These are phyloP conservation scores for Oryzias celebensis DNA, from an alignment of 2,113 vertebrate genomes.

Conservation along the genomic window DNA sequence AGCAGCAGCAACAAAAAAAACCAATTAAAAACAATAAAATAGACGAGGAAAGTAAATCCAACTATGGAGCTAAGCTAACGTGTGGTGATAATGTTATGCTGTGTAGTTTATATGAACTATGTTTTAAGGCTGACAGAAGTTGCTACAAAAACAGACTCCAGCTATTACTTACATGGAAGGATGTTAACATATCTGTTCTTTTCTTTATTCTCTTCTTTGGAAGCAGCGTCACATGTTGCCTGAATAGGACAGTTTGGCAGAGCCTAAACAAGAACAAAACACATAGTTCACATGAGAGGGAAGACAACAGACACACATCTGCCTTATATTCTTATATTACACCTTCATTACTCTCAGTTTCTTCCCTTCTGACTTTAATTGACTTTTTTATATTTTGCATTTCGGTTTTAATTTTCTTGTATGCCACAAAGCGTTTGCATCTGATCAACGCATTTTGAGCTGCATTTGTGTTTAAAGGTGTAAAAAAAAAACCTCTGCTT, in stretches of 20 bases:
- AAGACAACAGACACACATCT: not conserved
- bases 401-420: too few relatives aligned
- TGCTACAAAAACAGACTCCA: not conserved
- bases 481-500: too few relatives aligned
- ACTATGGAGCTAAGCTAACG: too few relatives aligned
- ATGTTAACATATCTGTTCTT: slow-evolving; percentile 99
- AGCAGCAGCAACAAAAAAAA: not conserved
- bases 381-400: too few relatives aligned
- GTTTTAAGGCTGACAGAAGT: too few relatives aligned
- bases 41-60: too few relatives aligned
- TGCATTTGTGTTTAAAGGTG: too few relatives aligned
- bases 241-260: slow-evolving; percentile 96
- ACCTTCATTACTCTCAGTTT: not conserved
- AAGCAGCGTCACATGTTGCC: slow-evolving; percentile 94
- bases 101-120: too few relatives aligned
- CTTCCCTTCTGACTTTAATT: too few relatives aligned
- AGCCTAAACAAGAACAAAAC: slow-evolving; percentile 73
- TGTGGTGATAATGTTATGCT: too few relatives aligned
- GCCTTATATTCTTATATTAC: not conserved
- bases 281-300: not conserved
- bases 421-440: too few relatives aligned
- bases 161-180: slow-evolving; percentile 87
- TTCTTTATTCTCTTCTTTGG: slow-evolving; percentile 99
- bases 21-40: not conserved
- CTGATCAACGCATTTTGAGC: too few relatives aligned